Evolutionary conservation across 2,113 vertebrate genomes (phyloP).

Genomic region (Corydoras sp.): DNA sequence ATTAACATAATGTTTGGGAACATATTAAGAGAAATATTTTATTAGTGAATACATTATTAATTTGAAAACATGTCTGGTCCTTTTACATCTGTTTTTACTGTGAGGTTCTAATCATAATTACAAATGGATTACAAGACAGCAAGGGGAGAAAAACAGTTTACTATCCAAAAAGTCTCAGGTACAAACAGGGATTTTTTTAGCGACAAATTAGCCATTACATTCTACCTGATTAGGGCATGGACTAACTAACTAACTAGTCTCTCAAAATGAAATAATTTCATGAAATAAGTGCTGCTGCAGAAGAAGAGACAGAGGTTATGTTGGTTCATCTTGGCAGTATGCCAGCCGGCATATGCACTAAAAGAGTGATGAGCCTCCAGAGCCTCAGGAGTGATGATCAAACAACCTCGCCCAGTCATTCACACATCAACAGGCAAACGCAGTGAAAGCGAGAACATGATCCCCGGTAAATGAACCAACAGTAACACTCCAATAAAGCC

Average conservation of each 20-base stretch:
- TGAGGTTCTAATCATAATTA: no score
- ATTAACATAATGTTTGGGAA: no score
- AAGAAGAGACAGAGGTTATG: neutral
- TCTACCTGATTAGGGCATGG: no score
- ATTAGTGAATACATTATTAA: no score
- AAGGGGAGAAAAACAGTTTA: no score
- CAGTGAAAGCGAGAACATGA: conserved; percentile 3
- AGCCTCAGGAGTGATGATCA: conserved; percentile 12
- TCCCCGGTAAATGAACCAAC: neutral
- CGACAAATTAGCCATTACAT: no score
- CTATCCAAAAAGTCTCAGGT: no score
- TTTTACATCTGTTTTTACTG: no score
- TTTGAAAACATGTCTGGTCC: no score
- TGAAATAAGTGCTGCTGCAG: neutral
- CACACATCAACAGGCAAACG: conserved; percentile 10
- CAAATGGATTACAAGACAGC: no score
- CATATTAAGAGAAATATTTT: no score
- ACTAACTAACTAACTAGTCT: neutral
- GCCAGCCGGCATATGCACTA: conserved; percentile 13
- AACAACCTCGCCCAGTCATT: conserved; percentile 3
- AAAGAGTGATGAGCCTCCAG: conserved; percentile 1
- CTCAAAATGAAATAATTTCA: neutral
- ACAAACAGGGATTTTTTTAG: no score
- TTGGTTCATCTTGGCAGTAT: neutral
- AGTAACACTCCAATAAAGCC: conserved; percentile 18